Evolutionary conservation across 2,888 invertebrate genomes (phyloP), one percentile per base, ranked within the genome.

Genomic region (Parnassius mnemosyne): DNA sequence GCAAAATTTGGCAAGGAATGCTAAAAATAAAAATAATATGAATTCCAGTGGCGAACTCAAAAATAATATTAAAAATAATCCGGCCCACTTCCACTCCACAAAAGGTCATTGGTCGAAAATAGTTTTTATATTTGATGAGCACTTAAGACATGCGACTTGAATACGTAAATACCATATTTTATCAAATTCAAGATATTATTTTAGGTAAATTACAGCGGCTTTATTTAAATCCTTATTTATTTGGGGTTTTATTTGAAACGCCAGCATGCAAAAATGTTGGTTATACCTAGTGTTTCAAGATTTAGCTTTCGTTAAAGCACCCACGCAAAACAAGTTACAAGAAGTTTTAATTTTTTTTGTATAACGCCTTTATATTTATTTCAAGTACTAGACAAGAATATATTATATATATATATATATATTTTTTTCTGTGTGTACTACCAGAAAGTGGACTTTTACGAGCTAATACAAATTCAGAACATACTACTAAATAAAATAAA

Each of bases 111-210:
- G 63, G 41, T 55, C 63, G 59, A 44, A 41, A 63, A 60, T 59
- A 59, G 47, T 47, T 56, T 52, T 62, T 57, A 58, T 59, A 63
- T 60, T 63, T 63, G 56, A 60, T 49, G 63, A 56, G 49, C 60
- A 63, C 63, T 60, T 47, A 49, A 63, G 58, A 51, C 47, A 56
- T 52, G 42, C 63, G 59, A 60, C 51, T 25, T 52, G 46, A 59
- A 53, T 60, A 43, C 56, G 56, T 60, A 60, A 63, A 63, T 56
- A 60, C 49, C 47, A 44, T 56, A 42, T 60, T 60, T 56, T 53
- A 56, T 58, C 43, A 53, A 57, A 16, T 44, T 42, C 54, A 56
- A 55, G 57, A 60, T 43, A 60, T 57, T 42, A 49, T 44, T 20
- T 60, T 56, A 50, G 56, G 52, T 34, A 56, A 52, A 43, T 52